Evolutionary conservation across 2,113 vertebrate genomes (phyloP).

Genomic region (Ceyx margarethae): DNA sequence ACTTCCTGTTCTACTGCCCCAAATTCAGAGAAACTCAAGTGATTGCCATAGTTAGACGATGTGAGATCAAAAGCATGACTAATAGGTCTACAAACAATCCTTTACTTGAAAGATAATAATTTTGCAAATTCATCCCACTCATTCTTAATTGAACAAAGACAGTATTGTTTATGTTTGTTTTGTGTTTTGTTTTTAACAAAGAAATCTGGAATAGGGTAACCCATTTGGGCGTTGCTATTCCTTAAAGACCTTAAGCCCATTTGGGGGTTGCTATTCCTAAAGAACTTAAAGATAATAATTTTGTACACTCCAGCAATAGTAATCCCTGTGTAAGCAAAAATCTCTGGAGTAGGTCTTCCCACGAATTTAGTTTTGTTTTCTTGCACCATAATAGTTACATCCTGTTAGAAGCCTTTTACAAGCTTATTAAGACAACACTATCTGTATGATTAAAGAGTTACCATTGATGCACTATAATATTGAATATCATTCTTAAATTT

Average conservation of each 20-base stretch:
- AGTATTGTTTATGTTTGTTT: background rate
- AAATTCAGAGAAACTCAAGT: background rate
- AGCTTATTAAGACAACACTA: background rate
- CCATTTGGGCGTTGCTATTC: background rate
- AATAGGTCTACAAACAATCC: background rate
- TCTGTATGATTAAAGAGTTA: background rate
- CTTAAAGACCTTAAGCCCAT: background rate
- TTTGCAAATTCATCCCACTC: background rate
- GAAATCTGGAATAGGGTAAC: background rate
- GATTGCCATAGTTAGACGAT: background rate
- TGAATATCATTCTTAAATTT: background rate
- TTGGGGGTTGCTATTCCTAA: background rate
- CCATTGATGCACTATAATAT: background rate
- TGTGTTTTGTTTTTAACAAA: too few relatives aligned
- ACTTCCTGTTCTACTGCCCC: background rate
- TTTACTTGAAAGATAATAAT: constrained; percentile 20
- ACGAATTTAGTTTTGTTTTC: background rate
- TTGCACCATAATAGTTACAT: background rate
- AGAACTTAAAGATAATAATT: background rate
- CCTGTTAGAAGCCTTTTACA: background rate
- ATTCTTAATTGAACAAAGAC: background rate
- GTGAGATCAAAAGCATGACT: background rate
- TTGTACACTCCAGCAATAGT: background rate
- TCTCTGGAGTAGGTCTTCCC: background rate
- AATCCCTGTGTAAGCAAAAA: background rate